A percentile compares a stretch with the other conserved stretches of the same genome.
These are phyloP conservation scores for Ephestia elutella DNA, from an alignment of 1,140 invertebrate genomes.

Conservation along the genomic window DNA sequence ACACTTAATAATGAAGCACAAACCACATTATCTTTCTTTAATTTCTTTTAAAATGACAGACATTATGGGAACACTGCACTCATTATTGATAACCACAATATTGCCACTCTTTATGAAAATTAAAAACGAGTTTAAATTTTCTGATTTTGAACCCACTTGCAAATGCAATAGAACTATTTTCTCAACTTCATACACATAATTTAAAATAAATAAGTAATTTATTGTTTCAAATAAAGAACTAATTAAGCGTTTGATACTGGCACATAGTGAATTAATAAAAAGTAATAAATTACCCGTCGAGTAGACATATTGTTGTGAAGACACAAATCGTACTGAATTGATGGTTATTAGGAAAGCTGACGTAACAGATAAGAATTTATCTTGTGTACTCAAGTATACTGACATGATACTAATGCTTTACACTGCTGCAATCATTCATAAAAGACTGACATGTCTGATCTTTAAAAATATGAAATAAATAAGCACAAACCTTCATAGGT, in stretches of 20 bases:
- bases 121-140: too few species aligned
- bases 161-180: too few species aligned
- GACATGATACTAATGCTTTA: conserved; percentile 29
- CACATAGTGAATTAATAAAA: background rate
- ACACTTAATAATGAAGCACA: background rate
- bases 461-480: conserved; percentile 2
- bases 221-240: too few species aligned
- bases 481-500: conserved; percentile 10
- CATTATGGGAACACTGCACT: background rate
- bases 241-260: background rate
- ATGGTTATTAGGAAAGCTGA: conserved; percentile 44
- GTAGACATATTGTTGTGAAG: conserved; percentile 58
- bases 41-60: background rate
- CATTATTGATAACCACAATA: background rate
- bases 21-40: background rate
- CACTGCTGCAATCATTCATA: conserved; percentile 36
- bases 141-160: too few species aligned
- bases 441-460: conserved; percentile 26
- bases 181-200: too few species aligned
- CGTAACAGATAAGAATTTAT: conserved; percentile 67
- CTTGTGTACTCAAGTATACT: conserved; percentile 44
- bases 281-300: conserved; percentile 53
- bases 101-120: background rate
- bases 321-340: conserved; percentile 56
- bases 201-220: too few species aligned